Conservation (phyloP, 2,797 vertebrate genomes). For the Syngnathus acus region DNA sequence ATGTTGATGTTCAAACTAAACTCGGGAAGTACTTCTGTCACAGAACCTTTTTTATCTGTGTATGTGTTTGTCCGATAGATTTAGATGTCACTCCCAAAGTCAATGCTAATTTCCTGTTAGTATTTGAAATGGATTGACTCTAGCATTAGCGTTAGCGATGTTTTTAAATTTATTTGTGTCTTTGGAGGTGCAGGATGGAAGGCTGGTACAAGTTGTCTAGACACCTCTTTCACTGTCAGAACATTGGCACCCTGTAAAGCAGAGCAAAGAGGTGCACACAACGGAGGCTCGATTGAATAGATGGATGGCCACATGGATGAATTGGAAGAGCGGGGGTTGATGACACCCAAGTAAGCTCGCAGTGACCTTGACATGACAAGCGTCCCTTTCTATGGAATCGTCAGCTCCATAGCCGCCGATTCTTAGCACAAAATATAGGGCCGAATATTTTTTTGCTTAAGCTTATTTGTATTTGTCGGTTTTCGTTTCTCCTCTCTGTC, state of each 20-base stretch:
- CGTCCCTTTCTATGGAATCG: conserved; percentile 15
- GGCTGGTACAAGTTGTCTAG: conserved; percentile 27
- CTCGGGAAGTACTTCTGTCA: background rate
- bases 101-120: no score
- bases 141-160: no score
- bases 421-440: conserved; percentile 7
- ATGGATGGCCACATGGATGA: conserved; percentile 10
- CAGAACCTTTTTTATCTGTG: no score
- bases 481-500: conserved; percentile 19
- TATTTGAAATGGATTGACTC: no score
- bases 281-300: conserved; percentile 21
- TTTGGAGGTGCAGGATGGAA: conserved; percentile 31
- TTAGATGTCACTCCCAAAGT: no score
- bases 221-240: conserved; percentile 43
- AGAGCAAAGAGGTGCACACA: conserved; percentile 23
- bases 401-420: conserved; percentile 7
- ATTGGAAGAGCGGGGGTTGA: conserved; percentile 14
- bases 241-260: conserved; percentile 25
- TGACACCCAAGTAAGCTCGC: conserved; percentile 4
- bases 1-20: background rate
- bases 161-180: conserved; percentile 32
- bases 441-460: conserved; percentile 6
- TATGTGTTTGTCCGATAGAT: no score
- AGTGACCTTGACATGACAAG: conserved; percentile 10
- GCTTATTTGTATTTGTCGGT: conserved; percentile 23